A percentile compares a stretch with the other conserved stretches of the same genome.
These are phyloP conservation scores for Lacanobia wlatinum DNA, from an alignment of 2,888 invertebrate species.

Conservation along the genomic window DNA sequence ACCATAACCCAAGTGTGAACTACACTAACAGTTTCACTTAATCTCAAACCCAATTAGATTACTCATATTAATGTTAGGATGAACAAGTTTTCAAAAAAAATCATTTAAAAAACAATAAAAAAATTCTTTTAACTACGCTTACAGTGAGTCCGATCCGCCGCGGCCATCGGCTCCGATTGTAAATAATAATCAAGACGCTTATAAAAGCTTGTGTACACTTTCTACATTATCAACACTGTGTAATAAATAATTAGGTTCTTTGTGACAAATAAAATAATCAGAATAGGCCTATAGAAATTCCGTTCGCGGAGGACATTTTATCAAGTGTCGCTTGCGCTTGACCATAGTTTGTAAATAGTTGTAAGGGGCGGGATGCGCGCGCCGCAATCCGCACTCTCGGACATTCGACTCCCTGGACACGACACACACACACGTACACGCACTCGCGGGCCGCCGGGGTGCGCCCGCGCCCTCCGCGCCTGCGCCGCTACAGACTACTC, in stretches of 20 bases:
- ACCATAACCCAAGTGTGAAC: slow-evolving; percentile 66
- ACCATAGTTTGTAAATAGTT: slow-evolving; percentile 72
- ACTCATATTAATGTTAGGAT: slow-evolving; percentile 73
- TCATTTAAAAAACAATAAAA: slow-evolving; percentile 71
- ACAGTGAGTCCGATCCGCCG: slow-evolving; percentile 76
- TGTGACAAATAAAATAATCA: slow-evolving; percentile 72
- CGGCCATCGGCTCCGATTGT: slow-evolving; percentile 78
- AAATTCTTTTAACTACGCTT: slow-evolving; percentile 81
- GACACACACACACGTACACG: slow-evolving; percentile 42
- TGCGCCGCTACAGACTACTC: slow-evolving; percentile 35
- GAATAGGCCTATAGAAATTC: slow-evolving; percentile 79
- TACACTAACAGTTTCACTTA: slow-evolving; percentile 72
- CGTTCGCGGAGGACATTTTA: slow-evolving; percentile 67
- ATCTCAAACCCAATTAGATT: slow-evolving; percentile 68
- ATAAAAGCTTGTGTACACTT: slow-evolving; percentile 84
- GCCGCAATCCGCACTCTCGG: slow-evolving; percentile 56
- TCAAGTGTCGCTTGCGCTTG: slow-evolving; percentile 74
- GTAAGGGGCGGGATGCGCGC: slow-evolving; percentile 67
- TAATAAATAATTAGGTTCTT: slow-evolving; percentile 77
- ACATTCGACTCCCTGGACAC: slow-evolving; percentile 47
- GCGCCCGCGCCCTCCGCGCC: slow-evolving; percentile 15
- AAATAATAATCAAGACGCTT: slow-evolving; percentile 84
- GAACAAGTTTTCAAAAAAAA: slow-evolving; percentile 72
- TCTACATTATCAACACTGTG: slow-evolving; percentile 83
- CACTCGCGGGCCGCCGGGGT: background rate